Evolutionary conservation across 2,797 vertebrate species (phyloP), one percentile per base, ranked within the genome.

Genomic region (Microcaecilia unicolor): DNA sequence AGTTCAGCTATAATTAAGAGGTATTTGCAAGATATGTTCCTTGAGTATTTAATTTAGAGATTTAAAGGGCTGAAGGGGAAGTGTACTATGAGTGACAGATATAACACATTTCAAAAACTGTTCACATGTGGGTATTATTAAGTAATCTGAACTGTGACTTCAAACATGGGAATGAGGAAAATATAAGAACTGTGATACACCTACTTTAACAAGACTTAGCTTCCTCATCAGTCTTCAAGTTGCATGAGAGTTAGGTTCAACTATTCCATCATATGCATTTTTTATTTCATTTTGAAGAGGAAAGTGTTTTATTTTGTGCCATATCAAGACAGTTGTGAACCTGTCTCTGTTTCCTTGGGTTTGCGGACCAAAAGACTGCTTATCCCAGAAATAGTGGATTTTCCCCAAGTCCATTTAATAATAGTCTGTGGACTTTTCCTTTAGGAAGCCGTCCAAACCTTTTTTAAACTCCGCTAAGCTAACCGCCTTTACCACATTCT

Each of bases 1-100:
- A 36, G 53, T 75, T 63, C 43, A 67, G 55, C 13, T 34, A 15
- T 51, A 64, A 54, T 41, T 50, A 31, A 26, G 34, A 16, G 36
- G 44, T 22, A 31, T 7, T 4, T 3, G 34, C 9, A 51, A 58
- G 61, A 51, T 25, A 50, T 27, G 58, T 48, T 18, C 23, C 4
- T 11, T 35, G 12, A 20, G 31, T 31, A 9, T 2, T 6, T 5
- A 9, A 36, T 21, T 32, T 15, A 36, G 14, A 30, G n/a, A 25
- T 10, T 40, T 41, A 18, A 13, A 44, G 53, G 53, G 51, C 41
- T 44, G 16, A 11, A 10, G 25, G 14, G 18, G n/a, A 23, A 37
- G 20, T 15, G 3, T 31, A 5, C 25, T 12, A 22, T 33, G 12
- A 26, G 6, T 41, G 43, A 20, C 3, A 2, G 31, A 41, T 17